phyloP scores from a whole-genome alignment of 2,888 invertebrate species.

The Tetragonisca angustula region DNA sequence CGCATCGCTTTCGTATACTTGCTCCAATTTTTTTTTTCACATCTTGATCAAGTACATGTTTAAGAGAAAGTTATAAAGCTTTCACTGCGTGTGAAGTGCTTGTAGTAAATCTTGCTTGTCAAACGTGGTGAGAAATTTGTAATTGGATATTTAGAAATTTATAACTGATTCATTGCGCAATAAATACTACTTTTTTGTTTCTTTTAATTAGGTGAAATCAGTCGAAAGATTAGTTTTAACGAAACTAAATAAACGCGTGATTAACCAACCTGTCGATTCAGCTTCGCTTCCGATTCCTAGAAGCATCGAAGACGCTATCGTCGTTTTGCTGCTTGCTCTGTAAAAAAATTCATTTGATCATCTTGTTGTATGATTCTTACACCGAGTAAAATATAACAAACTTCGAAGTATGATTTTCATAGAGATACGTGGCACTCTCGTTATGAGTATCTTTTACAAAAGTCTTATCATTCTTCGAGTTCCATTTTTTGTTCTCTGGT shows the following conservation, averaged over 20 bases:
- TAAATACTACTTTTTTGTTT: not conserved
- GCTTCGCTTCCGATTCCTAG: conserved; percentile 62
- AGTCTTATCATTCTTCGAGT: not conserved
- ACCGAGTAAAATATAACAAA: conserved; percentile 57
- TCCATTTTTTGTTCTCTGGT: not conserved
- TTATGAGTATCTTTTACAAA: conserved; percentile 21
- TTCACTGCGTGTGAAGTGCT: conserved; percentile 64
- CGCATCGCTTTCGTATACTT: conserved; percentile 69
- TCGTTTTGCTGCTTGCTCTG: conserved; percentile 72
- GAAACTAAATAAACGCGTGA: conserved; percentile 1
- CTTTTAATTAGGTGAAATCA: not conserved
- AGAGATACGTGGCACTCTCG: conserved; percentile 61
- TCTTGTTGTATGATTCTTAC: not conserved
- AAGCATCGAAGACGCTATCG: conserved; percentile 64
- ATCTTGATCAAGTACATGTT: conserved; percentile 47
- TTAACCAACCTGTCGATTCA: conserved; percentile 57
- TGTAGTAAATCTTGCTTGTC: conserved; percentile 23
- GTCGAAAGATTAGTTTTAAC: not conserved
- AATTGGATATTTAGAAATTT: conserved; percentile 16
- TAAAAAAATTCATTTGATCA: conserved; percentile 31
- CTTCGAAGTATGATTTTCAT: conserved; percentile 69
- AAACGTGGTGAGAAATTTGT: not conserved
- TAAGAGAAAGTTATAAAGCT: conserved; percentile 72
- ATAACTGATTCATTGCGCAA: not conserved
- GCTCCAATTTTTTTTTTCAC: conserved; percentile 63